Base-by-base conservation (phyloP, 2,113 vertebrate genomes). In the Mellivora capensis region DNA sequence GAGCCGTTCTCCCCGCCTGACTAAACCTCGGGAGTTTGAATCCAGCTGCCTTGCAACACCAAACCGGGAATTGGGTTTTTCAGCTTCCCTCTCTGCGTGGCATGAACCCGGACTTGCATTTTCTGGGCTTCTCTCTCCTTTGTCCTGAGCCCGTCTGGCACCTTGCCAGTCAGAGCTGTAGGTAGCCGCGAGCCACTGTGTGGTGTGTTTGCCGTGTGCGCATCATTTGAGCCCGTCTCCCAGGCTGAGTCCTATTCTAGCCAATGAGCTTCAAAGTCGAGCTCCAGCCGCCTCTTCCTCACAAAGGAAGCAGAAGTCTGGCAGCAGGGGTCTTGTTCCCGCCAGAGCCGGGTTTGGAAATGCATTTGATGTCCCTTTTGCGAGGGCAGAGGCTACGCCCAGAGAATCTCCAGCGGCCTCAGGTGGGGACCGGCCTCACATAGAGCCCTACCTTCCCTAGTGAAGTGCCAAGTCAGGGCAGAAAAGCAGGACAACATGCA, bases 1-100 rank as follows among this genome's bases (percentile, higher is more conserved):
- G 98, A 98, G 97, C 92, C 59, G 25, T 96, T 98, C 94, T 71
- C 29, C 87, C 47, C 90, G 97, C 96, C 85, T 96, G 98, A 99
- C 99, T 99, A 99, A 99, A 99, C 98, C 97, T 93, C 3, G 76
- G 95, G 98, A 96, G 98, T 98, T 71, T 98, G 98, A 97, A 96
- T 89, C 98, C 95, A 88, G 89, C 90, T 93, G 96, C 96, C 97
- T 91, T 97, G 97, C 97, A 44, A 97, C 97, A 98, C 97, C 91
- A 72, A 62, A 61, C 87, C 27, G 80, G 96, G 98, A 97, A 94
- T 96, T 91, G 93, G 69, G 95, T 97, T 97, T 97, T 97, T 97
- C 97, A 96, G 96, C 98, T 97, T 96, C 92, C 97, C 94, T 97
- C 47, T 98, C 97, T 98, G 97, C 64, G 96, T 79, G 98, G 97